These are phyloP conservation scores for Microcebus lehilahytsara DNA, from an alignment of 2,113 vertebrate genomes.

Conservation along the genomic window DNA sequence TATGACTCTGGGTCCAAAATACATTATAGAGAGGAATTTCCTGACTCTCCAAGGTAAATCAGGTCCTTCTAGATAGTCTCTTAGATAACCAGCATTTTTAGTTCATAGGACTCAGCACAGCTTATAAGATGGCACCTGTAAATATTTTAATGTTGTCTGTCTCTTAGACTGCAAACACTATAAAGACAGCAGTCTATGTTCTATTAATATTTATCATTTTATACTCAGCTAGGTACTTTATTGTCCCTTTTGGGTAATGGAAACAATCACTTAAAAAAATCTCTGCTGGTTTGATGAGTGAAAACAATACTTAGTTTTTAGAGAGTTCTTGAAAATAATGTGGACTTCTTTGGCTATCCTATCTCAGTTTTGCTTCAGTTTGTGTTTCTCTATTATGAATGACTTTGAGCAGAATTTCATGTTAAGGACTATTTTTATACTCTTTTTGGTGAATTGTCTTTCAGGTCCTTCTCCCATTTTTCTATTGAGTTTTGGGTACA, in stretches of 20 bases:
- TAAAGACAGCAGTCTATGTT: not conserved
- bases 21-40: not conserved
- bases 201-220: not conserved
- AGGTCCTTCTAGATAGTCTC: not conserved
- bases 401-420: not conserved
- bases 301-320: not conserved
- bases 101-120: not conserved
- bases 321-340: not conserved
- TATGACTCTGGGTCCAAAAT: not conserved
- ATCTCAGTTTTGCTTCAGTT: slow-evolving; percentile 13
- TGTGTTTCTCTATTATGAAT: not conserved
- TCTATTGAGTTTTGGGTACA: not conserved
- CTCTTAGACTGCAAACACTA: not conserved
- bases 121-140: not conserved
- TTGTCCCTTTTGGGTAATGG: not conserved
- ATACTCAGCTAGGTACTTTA: not conserved
- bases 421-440: not conserved
- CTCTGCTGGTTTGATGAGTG: not conserved
- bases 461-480: not conserved
- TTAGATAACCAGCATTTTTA: not conserved
- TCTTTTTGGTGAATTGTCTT: not conserved
- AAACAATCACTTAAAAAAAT: not conserved
- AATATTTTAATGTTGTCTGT: not conserved
- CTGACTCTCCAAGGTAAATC: not conserved
- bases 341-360: not conserved